Conservation (phyloP, 2,888 invertebrate species). For the Trachelus troglodyta region DNA sequence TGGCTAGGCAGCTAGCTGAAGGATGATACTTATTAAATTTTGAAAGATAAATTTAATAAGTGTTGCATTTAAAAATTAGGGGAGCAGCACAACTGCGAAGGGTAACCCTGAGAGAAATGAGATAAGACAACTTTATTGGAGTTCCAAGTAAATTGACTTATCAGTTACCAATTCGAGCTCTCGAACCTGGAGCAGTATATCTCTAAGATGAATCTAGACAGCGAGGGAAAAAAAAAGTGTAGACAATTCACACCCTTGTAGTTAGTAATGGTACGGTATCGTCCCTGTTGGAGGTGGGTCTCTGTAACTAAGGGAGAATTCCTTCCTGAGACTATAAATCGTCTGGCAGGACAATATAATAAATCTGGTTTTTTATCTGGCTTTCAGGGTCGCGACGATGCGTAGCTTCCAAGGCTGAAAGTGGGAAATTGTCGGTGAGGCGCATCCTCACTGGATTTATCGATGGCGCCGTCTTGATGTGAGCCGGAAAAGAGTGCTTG, state of each 20-base stretch:
- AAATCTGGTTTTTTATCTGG: neutral
- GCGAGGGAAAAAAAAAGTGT: neutral
- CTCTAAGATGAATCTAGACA: neutral
- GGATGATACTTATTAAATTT: neutral
- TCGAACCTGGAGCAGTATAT: neutral
- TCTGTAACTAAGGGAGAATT: neutral
- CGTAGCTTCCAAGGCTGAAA: conserved; percentile 20
- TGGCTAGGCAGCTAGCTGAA: neutral
- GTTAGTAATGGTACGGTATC: neutral
- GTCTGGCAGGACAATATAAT: conserved; percentile 1
- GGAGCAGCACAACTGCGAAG: neutral
- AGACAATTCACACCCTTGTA: neutral
- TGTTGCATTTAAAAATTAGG: neutral
- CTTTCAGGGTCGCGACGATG: conserved; percentile 25
- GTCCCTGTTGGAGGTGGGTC: neutral
- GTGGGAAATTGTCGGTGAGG: conserved; percentile 23
- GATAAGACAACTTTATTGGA: neutral
- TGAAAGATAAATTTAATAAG: neutral
- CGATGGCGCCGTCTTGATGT: conserved; percentile 56
- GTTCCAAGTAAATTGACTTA: neutral
- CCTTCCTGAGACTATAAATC: neutral
- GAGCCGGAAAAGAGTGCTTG: conserved; percentile 39
- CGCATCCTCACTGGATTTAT: conserved; percentile 28
- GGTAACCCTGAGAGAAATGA: neutral
- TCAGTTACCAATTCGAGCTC: neutral